A percentile compares a stretch with the other conserved stretches of the same genome.
phyloP scores from a whole-genome alignment of 2,888 invertebrate species.

The Steinernema carpocapsae region DNA sequence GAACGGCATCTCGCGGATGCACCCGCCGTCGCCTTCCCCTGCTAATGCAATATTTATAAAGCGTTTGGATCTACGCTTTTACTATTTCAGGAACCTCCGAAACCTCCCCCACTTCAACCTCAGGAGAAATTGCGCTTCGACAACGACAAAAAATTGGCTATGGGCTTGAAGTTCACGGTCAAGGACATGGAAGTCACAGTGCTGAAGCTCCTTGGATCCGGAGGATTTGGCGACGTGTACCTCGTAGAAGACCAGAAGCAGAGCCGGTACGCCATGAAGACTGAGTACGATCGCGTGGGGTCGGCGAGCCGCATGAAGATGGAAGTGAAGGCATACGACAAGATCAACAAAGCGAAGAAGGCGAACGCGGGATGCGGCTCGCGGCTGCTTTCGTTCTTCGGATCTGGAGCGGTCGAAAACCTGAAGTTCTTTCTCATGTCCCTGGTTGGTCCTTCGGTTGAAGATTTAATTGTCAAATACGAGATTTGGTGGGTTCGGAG shows the following conservation, averaged over 20 bases:
- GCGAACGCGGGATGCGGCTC: background rate
- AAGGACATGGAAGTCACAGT: background rate
- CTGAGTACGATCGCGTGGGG: background rate
- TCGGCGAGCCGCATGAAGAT: conserved; percentile 15
- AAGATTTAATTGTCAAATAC: background rate
- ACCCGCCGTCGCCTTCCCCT: background rate
- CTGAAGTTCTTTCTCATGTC: conserved; percentile 26
- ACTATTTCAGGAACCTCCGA: background rate
- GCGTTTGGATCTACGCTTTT: too few species aligned
- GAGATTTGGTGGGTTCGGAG: conserved; percentile 6
- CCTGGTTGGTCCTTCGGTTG: conserved; percentile 27
- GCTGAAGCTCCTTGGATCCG: conserved; percentile 16
- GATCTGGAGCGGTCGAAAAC: conserved; percentile 13
- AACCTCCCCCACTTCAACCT: background rate
- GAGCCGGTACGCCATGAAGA: conserved; percentile 24
- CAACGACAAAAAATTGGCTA: background rate
- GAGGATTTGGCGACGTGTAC: conserved; percentile 29
- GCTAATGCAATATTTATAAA: background rate
- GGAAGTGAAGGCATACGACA: conserved; percentile 31
- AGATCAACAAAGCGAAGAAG: conserved; percentile 1
- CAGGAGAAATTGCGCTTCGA: conserved; percentile 11
- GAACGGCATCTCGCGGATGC: too few species aligned
- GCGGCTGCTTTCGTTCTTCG: conserved; percentile 15
- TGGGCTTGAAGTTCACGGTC: background rate
- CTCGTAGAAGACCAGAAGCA: conserved; percentile 22